Base-by-base conservation (phyloP, 2,888 invertebrate genomes). In the Caenorhabditis sp. region DNA sequence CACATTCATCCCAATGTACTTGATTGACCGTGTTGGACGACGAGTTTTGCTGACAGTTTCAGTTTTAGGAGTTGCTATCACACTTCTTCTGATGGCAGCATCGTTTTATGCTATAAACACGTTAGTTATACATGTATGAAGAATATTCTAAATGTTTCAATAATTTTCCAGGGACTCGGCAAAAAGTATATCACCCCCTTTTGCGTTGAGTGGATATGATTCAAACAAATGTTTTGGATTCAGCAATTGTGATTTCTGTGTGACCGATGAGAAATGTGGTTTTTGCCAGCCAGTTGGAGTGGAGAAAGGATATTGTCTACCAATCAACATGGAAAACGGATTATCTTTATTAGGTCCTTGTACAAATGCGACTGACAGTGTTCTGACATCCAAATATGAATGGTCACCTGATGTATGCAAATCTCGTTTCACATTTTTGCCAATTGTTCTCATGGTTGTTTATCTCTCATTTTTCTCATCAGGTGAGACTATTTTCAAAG, bases 21-120 rank as follows among this genome's bases (percentile, higher is more conserved):
- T 90, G 53, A 90, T 90, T 17, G 90, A 90, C 58, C 87, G 88
- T 62, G 77, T 89, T 21, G 90, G 90, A 1, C 78, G 90, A 61
- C 84, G 89, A 27, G 81, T 82, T n/a, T 63, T 81, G 7, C 63
- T 81, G 10, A 59, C 78, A 2, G 26, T 64, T 31, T 71, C 71
- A 23, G 66, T 75, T 3, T 58, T 56, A 27, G 77, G 77, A 14
- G 77, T 77, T 10, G 67, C 65, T 3, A 52, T 69, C 20, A 67
- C 73, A 1, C 59, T 78, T 25, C 31, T 69, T 12, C 52, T 64
- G 27, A 78, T 78, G 78, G 83, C 83, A 21, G 73, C 72, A 12
- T 73, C 73, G 8, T 78, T 78, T 52, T 53, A 65, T 17, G 49
- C 63, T n/a, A 74, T 74, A 21, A 74, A 74, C 27, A 50, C 56